Evolutionary conservation across 2,797 vertebrate genomes (phyloP), one percentile per base, ranked within the genome.

Genomic region (Anas georgica): DNA sequence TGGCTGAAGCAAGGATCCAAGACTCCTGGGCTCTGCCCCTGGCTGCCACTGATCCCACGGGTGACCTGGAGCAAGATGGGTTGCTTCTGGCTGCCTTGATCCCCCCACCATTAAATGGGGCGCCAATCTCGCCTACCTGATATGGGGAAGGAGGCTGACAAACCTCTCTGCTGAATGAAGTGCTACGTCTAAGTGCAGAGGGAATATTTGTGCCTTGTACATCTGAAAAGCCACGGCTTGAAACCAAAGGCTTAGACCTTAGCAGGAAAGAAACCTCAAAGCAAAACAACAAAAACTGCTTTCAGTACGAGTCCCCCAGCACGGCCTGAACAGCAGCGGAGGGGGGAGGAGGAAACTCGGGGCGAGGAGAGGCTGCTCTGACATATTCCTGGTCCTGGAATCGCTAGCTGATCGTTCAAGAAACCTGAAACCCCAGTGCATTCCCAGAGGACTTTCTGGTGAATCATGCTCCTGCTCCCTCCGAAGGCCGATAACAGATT

Each of bases 401-500:
- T 35, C n/a, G 87, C 91, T 72, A 86, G 72, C 72, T 52, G 90
- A 88, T 90, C 80, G 81, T 23, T 80, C 64, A 88, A 79, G 96
- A 96, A 96, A 96, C 83, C 83, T 77, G 94, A 97, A 93, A 93
- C 90, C 74, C 41, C 3, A 1, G 54, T 35, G 45, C 1, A 3
- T 68, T 90, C 91, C 90, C 46, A 0, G 68, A 94, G 86, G 94
- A 68, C 83, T 88, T 96, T 91, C 88, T 94, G 93, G 91, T 94
- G 94, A 95, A 94, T 96, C 96, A 93, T 4, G 75, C 89, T 93
- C 70, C 62, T 0, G 1, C 74, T 90, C 20, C 3, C 68, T 91
- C 67, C 2, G 1, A 83, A 74, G 80, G 69, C 73, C 3, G 18
- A 41, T 70, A 94, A 84, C 26, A 22, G 78, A 85, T 94, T 95